A percentile compares a stretch with the other conserved stretches of the same genome.
phyloP scores from a whole-genome alignment of 1,140 invertebrate genomes.

The Gonioctena quinquepunctata region DNA sequence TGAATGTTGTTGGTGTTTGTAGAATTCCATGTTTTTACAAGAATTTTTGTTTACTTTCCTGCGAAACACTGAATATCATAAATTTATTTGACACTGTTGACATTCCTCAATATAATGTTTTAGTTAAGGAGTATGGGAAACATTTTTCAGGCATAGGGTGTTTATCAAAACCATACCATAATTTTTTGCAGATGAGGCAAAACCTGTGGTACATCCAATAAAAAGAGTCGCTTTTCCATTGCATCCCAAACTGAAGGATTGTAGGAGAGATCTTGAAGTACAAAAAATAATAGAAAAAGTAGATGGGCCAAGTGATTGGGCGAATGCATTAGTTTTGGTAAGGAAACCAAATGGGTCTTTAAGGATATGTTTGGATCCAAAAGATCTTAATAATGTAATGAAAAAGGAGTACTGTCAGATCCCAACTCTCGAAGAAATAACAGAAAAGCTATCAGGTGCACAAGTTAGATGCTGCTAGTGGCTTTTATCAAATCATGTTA shows the following conservation, averaged over 20 bases:
- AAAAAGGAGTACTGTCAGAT: slow-evolving; percentile 52
- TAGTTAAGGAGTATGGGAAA: slow-evolving; percentile 13
- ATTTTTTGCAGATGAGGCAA: slow-evolving; percentile 21
- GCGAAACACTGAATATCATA: too few species aligned
- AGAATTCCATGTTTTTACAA: too few species aligned
- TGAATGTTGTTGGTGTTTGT: too few species aligned
- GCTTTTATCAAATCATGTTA: slow-evolving; percentile 56
- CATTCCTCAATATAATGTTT: too few species aligned
- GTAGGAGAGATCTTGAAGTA: too few species aligned
- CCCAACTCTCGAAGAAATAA: slow-evolving; percentile 53
- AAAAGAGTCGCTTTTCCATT: slow-evolving; percentile 48
- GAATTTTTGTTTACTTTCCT: too few species aligned
- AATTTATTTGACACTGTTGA: too few species aligned
- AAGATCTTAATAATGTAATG: slow-evolving; percentile 56
- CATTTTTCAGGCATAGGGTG: slow-evolving; percentile 12
- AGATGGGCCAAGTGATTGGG: neutral
- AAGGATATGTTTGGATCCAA: slow-evolving; percentile 57
- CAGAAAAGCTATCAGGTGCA: too few species aligned
- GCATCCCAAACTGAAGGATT: slow-evolving; percentile 43
- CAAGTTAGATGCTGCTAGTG: slow-evolving; percentile 38
- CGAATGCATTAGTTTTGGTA: slow-evolving; percentile 48
- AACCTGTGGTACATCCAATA: slow-evolving; percentile 41
- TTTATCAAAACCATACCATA: slow-evolving; percentile 21
- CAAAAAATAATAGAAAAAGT: slow-evolving; percentile 42
- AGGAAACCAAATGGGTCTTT: slow-evolving; percentile 51